Base-by-base conservation (phyloP, 2,888 invertebrate genomes). In the Ferrisia virgata region DNA sequence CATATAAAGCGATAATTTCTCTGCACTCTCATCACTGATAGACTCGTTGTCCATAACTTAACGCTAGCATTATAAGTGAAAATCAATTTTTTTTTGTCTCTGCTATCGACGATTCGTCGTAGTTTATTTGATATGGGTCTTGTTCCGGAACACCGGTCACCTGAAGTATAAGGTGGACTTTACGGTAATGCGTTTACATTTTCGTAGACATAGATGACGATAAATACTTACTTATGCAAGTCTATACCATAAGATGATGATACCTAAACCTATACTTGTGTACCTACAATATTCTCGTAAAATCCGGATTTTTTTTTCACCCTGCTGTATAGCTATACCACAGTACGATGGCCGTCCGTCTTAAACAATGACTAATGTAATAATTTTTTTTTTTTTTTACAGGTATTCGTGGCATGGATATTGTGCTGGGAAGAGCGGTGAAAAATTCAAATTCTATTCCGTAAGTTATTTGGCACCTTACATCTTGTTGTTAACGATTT, bases 381-480 rank as follows among this genome's bases (percentile, higher is more conserved):
- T 64, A 64, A n/a, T n/a, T n/a, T n/a, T n/a, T n/a, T n/a, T n/a
- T n/a, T 64, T 64, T 64, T 64, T 11, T 72, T 72, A 0, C 33
- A 72, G 72, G 33, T 33, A 72, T 72, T 33, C 33, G 28, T 72
- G 72, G 72, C 33, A 72, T 72, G 72, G 72, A 72, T 72, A 72
- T 72, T 33, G 72, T 33, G 72, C 9, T 72, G 33, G n/a, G n/a
- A 72, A 72, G 72, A 33, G 72, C 33, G 31, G 31, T 31, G 33
- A 72, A 72, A 72, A 31, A 33, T 33, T 33, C 72, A 28, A 72
- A 33, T 72, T 31, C 31, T 72, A 72, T 72, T 72, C 33, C 72
- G 72, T 72, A 72, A 72, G 72, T 72, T 33, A 72, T 72, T 64
- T 8, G 53, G 15, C 43, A 43, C 15, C 43, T 43, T 47, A 0